Evolutionary conservation across 2,113 vertebrate species (phyloP), one percentile per base, ranked within the genome.

Genomic region (Motacilla alba): DNA sequence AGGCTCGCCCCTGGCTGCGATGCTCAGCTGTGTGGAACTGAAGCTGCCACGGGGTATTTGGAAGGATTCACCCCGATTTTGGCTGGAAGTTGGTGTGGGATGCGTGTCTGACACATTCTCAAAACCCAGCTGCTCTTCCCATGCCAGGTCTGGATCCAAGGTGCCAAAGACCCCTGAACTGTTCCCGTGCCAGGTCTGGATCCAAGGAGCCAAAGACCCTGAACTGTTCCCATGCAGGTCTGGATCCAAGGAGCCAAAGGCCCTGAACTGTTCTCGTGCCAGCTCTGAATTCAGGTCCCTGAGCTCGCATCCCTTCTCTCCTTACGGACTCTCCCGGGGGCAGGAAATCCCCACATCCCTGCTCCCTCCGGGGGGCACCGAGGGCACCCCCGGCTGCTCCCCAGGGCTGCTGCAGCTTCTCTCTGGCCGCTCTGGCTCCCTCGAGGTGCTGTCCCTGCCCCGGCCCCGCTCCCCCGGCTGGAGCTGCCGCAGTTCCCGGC

Each of bases 351-450:
- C 15, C 14, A 0, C 21, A 46, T 5, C 27, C 21, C n/a, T 4
- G 24, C 3, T 13, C 31, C 39, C 10, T 13, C 20, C 31, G 3
- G 15, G 13, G 33, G 22, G 13, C 20, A 20, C 23, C 1, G 7
- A 27, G 52, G 33, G 43, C 16, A 46, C 30, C 59, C 7, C 0
- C 19, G 35, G 80, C 50, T 15, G 17, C 30, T 82, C 7, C 73
- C 0, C 6, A 3, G 0, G 10, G 8, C 60, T 4, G 11, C 1
- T 7, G 0, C 8, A 2, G 1, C 10, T 66, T 8, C 43, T 44
- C 66, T 28, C 11, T 0, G 12, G 47, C 30, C 35, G 13, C 24
- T 55, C 3, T 10, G 47, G 60, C 95, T 78, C 23, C 9, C 93
- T 94, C 68, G 26, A 90, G 93, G 93, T 90, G 83, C 90, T 87